Percentiles rank a stretch among this genome's conserved stretches.
These are phyloP conservation scores for Loxodonta africana DNA, from an alignment of 2,113 vertebrate genomes.

Conservation along the genomic window DNA sequence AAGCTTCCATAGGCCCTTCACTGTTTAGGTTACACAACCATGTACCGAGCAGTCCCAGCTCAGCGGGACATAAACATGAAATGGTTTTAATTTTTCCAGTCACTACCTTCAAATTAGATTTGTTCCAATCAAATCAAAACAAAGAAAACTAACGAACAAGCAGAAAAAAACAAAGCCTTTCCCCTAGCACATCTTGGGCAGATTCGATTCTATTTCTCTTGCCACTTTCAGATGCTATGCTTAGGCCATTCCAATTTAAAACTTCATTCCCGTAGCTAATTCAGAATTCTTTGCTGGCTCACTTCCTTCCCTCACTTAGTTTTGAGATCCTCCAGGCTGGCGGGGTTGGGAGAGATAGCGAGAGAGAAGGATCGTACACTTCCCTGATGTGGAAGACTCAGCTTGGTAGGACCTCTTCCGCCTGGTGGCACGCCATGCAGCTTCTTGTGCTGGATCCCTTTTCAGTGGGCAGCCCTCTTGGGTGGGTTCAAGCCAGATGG, in stretches of 20 bases:
- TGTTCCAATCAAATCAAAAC: neutral
- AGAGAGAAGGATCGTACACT: neutral
- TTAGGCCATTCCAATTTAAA: neutral
- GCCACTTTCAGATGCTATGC: neutral
- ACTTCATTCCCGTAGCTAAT: neutral
- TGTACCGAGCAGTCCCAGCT: neutral
- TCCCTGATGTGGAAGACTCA: neutral
- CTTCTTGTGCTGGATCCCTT: neutral
- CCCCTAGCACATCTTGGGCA: neutral
- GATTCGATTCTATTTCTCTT: neutral
- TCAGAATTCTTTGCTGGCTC: neutral
- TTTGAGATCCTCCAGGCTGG: neutral
- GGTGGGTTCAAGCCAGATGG: too few species aligned
- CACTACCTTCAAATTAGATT: neutral
- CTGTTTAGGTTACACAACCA: neutral
- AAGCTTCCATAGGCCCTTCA: neutral
- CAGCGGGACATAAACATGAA: neutral
- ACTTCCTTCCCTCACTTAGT: neutral
- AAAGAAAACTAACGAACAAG: neutral
- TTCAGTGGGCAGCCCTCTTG: neutral
- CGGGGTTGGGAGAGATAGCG: neutral
- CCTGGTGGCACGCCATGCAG: accelerated
- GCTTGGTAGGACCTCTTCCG: neutral
- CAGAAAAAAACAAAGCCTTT: neutral
- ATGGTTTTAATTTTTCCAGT: constrained; percentile 8